Base-by-base conservation (phyloP, 2,888 invertebrate species). In the Gandaritis pyraliata region DNA sequence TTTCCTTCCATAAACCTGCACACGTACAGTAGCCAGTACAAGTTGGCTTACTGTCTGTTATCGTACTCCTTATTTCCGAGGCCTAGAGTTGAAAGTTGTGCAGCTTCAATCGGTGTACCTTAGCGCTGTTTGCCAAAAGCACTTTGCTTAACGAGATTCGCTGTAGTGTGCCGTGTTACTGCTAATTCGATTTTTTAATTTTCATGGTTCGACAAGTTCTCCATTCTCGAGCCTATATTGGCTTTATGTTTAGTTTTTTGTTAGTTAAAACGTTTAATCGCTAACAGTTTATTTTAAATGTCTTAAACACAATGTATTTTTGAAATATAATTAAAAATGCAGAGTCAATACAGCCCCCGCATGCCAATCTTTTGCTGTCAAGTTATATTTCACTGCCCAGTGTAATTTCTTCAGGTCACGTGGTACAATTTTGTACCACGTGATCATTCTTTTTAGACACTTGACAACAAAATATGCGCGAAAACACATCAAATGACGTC, bases 101-200 rank as follows among this genome's bases (percentile, higher is more conserved):
- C 46, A 51, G 47, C 12, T 60, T 16, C 30, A 84, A 87, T 86
- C 82, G 81, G 74, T 74, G 65, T 74, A 80, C 81, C 80, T 81
- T 78, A 70, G 76, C 77, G 72, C 73, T 72, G 78, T 81, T 81
- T 80, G 78, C 80, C 76, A 77, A 77, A 83, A 82, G 79, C 77
- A 82, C 80, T 85, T 72, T 63, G 66, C 57, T 77, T 82, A 83
- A 82, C 80, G 78, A 81, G 80, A 75, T 71, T 65, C 72, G 57
- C 67, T 74, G 65, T 67, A 56, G 69, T 69, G 68, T 51, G 52
- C 66, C 39, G 56, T 70, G 68, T 61, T 70, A 71, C 57, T 67
- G 75, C 71, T 65, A 64, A 69, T 68, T 69, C 61, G 58, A 52
- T 66, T 69, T 68, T 68, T 69, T 66, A 56, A 69, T 66, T 63